phyloP scores from a whole-genome alignment of 2,888 invertebrate genomes.

The Serrognathus titanus region DNA sequence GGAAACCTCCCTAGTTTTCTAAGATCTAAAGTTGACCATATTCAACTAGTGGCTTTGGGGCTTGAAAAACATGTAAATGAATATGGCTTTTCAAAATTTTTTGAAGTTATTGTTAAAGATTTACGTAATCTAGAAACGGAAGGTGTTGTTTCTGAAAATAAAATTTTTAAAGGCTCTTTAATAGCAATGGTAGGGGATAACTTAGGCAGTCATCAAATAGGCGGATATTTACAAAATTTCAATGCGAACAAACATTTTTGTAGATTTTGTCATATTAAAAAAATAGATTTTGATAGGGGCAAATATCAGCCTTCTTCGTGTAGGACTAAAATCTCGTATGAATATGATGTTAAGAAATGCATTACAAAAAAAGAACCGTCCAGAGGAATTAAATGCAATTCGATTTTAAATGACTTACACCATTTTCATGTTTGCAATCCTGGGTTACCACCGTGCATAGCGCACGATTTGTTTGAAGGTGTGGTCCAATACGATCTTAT shows the following conservation, averaged over 20 bases:
- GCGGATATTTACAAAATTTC: too few species aligned
- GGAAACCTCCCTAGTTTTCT: background rate
- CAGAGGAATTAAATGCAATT: slow-evolving; percentile 10
- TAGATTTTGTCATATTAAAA: too few species aligned
- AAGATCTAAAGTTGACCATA: slow-evolving; percentile 4
- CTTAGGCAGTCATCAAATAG: too few species aligned
- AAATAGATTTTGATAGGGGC: too few species aligned
- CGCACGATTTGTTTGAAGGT: slow-evolving; percentile 2
- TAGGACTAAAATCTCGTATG: too few species aligned
- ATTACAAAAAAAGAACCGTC: too few species aligned
- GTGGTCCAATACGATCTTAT: too few species aligned
- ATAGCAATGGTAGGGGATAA: too few species aligned
- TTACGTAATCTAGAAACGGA: slow-evolving; percentile 6
- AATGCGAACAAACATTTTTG: too few species aligned
- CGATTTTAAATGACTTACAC: slow-evolving; percentile 27
- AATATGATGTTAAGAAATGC: too few species aligned
- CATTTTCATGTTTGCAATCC: slow-evolving; percentile 29
- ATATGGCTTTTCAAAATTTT: slow-evolving; percentile 7
- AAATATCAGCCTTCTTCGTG: too few species aligned
- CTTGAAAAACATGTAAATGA: slow-evolving; percentile 9
- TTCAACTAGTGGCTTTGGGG: background rate
- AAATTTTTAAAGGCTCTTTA: too few species aligned
- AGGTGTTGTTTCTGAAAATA: background rate
- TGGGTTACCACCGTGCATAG: slow-evolving; percentile 24
- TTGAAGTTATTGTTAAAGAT: background rate